A percentile compares a stretch with the other conserved stretches of the same genome.
Evolutionary conservation across 2,113 vertebrate species (phyloP).

Genomic region (Burhinus oedicnemus): DNA sequence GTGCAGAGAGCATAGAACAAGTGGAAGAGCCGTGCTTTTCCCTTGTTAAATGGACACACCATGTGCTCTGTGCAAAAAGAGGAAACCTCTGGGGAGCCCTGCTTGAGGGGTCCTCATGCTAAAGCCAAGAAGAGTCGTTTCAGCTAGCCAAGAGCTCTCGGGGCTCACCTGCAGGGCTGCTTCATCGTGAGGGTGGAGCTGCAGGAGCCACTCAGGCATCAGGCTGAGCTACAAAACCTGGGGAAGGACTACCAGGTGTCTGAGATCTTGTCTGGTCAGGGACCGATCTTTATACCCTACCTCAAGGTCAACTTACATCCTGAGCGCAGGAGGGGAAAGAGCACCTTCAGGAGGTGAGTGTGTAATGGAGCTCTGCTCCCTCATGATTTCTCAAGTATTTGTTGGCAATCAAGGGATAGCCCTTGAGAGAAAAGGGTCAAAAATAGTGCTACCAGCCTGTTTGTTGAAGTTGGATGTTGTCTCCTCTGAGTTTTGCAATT

Average conservation of each 20-base stretch:
- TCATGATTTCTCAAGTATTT: neutral
- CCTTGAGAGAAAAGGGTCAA: neutral
- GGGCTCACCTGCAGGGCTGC: neutral
- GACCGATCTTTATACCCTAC: fast-evolving
- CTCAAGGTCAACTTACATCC: neutral
- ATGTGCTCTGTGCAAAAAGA: neutral
- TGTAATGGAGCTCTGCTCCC: neutral
- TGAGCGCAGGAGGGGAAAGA: neutral
- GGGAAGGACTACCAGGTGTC: neutral
- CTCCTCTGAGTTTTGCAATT: neutral
- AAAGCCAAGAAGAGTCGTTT: neutral
- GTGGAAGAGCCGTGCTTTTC: neutral
- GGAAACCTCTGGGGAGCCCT: neutral
- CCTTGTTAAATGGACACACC: neutral
- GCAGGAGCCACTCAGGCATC: neutral
- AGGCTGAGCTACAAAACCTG: neutral
- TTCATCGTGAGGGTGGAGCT: neutral
- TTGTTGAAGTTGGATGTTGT: neutral
- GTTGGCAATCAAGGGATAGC: neutral
- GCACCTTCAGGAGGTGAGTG: neutral
- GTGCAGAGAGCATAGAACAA: fast-evolving
- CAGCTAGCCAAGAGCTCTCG: neutral
- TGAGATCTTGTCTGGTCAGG: neutral
- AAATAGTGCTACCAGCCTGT: fast-evolving
- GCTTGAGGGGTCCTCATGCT: neutral